Percentiles rank a stretch among this genome's conserved stretches.
phyloP scores from a whole-genome alignment of 2,113 vertebrate species.

The Syngnathus floridae region DNA sequence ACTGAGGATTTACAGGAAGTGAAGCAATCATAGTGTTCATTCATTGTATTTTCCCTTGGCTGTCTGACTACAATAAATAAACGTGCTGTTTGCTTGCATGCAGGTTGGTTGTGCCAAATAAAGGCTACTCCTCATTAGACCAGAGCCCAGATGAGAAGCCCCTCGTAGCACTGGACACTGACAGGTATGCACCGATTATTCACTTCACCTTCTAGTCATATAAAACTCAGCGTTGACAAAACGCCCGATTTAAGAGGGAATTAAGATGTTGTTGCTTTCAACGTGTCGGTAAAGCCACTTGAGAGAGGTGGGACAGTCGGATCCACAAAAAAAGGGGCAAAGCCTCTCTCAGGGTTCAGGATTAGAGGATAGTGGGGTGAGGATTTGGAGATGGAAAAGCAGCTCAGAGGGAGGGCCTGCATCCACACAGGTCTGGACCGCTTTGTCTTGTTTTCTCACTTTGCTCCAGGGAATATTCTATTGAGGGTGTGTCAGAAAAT shows the following conservation, averaged over 20 bases:
- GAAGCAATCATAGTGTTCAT: no score
- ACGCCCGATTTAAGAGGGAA: background rate
- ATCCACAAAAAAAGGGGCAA: conserved; percentile 46
- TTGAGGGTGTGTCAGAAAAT: background rate
- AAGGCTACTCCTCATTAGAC: conserved; percentile 96
- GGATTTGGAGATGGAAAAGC: conserved; percentile 53
- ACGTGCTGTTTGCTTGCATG: background rate
- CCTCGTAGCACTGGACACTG: conserved; percentile 94
- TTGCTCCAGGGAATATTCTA: background rate
- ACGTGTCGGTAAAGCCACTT: conserved; percentile 30
- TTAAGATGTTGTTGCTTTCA: conserved; percentile 6
- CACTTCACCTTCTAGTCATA: background rate
- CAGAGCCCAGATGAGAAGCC: conserved; percentile 98
- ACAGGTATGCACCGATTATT: conserved; percentile 76
- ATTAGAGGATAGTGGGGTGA: conserved; percentile 52
- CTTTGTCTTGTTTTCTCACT: conserved; percentile 22
- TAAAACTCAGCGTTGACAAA: background rate
- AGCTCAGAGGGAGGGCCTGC: conserved; percentile 35
- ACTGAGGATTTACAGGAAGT: background rate
- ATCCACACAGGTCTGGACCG: conserved; percentile 19
- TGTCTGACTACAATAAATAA: background rate
- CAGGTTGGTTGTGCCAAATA: conserved; percentile 96
- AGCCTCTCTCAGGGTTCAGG: conserved; percentile 42
- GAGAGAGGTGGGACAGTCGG: conserved; percentile 40
- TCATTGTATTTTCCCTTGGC: background rate